A percentile compares a stretch with the other conserved stretches of the same genome.
Evolutionary conservation across 1,140 invertebrate species (phyloP).

Genomic region (Conus ventricosus): DNA sequence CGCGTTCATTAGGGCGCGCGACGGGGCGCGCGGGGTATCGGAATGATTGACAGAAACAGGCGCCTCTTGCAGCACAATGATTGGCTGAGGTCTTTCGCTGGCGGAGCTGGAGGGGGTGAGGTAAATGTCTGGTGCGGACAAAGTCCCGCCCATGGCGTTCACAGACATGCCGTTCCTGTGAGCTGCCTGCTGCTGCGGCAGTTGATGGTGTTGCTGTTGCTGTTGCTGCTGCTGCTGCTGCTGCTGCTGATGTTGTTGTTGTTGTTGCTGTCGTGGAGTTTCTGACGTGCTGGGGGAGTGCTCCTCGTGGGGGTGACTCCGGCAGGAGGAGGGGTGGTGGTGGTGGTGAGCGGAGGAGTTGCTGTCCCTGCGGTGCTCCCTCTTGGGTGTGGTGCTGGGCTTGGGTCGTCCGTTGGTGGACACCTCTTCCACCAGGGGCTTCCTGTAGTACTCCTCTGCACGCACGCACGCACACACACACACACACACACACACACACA

Average conservation of each 20-base stretch:
- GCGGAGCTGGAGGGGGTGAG: slow-evolving; percentile 14
- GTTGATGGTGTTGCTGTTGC: neutral
- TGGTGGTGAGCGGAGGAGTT: neutral
- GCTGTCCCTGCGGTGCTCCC: slow-evolving; percentile 7
- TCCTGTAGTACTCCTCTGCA: slow-evolving; percentile 33
- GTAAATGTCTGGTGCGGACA: slow-evolving; percentile 21
- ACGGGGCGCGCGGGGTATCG: slow-evolving; percentile 40
- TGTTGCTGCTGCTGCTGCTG: neutral
- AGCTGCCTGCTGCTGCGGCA: neutral
- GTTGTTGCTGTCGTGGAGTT: neutral
- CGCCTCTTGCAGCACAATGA: slow-evolving; percentile 63
- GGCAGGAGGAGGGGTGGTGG: neutral
- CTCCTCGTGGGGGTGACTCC: neutral
- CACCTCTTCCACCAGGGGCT: neutral
- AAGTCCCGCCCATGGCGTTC: slow-evolving; percentile 1
- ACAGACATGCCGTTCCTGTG: slow-evolving; percentile 22
- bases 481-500: neutral
- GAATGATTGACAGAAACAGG: slow-evolving; percentile 50
- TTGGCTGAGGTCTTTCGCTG: slow-evolving; percentile 46
- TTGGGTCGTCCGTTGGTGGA: neutral
- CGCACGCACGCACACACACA: neutral
- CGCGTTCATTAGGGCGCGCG: slow-evolving; percentile 52
- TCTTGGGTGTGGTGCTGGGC: slow-evolving; percentile 7
- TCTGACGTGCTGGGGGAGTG: neutral
- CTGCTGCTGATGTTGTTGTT: neutral